phyloP scores from a whole-genome alignment of 2,797 vertebrate species.

The Thalassophryne amazonica region DNA sequence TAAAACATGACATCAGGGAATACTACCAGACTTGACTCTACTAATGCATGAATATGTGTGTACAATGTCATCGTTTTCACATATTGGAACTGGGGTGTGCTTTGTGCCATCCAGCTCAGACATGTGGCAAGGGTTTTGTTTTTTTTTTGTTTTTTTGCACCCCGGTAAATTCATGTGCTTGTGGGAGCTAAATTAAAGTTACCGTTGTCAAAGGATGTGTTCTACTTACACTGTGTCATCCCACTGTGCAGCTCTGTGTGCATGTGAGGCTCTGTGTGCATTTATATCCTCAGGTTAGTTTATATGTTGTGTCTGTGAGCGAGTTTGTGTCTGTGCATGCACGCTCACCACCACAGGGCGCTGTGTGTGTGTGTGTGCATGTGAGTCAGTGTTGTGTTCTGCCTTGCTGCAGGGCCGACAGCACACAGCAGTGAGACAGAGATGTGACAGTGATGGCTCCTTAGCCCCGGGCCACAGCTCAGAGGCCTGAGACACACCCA shows the following conservation, averaged over 20 bases:
- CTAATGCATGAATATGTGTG: slow-evolving; percentile 52
- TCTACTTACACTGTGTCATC: slow-evolving; percentile 25
- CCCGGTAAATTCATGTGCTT: slow-evolving; percentile 7
- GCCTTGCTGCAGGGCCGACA: slow-evolving; percentile 48
- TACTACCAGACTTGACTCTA: slow-evolving; percentile 24
- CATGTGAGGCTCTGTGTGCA: slow-evolving; percentile 41
- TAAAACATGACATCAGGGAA: slow-evolving; percentile 30
- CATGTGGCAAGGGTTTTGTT: slow-evolving; percentile 30
- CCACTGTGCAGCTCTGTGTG: slow-evolving; percentile 32
- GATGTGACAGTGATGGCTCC: slow-evolving; percentile 79
- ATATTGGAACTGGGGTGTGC: slow-evolving; percentile 38
- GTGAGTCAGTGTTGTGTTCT: slow-evolving; percentile 51
- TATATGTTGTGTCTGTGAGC: slow-evolving; percentile 22
- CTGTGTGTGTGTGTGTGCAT: slow-evolving; percentile 10
- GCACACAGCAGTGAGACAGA: slow-evolving; percentile 59
- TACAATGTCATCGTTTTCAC: slow-evolving; percentile 59
- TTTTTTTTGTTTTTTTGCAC: neutral
- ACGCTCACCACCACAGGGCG: slow-evolving; percentile 24
- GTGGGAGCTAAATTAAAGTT: slow-evolving; percentile 10
- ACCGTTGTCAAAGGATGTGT: slow-evolving; percentile 8
- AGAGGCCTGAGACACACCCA: slow-evolving; percentile 74
- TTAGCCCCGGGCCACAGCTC: slow-evolving; percentile 74
- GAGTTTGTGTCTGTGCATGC: slow-evolving; percentile 15
- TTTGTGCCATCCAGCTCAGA: slow-evolving; percentile 34
- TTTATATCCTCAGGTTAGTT: slow-evolving; percentile 39